phyloP scores from a whole-genome alignment of 2,888 invertebrate species.

The Liposcelis brunnea region DNA sequence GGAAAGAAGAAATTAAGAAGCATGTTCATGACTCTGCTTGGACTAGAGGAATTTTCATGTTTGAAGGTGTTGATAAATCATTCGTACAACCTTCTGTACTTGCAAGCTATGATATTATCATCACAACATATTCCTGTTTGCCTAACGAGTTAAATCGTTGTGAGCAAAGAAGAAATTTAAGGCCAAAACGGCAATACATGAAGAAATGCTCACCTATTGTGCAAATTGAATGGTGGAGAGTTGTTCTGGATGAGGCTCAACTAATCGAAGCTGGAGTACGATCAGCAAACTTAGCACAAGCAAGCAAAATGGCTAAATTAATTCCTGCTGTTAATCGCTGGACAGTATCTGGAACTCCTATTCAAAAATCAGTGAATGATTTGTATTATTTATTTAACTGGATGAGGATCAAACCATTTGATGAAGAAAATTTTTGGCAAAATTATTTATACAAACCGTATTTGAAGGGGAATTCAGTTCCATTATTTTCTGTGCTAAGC shows the following conservation, averaged over 20 bases:
- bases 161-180: conserved; percentile 36
- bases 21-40: conserved; percentile 7
- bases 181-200: conserved; percentile 43
- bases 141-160: conserved; percentile 39
- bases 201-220: conserved; percentile 46
- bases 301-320: conserved; percentile 34
- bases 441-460: conserved; percentile 33
- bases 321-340: conserved; percentile 45
- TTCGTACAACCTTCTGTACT: conserved; percentile 44
- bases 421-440: conserved; percentile 33
- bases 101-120: conserved; percentile 47
- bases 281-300: conserved; percentile 30
- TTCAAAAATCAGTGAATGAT: conserved; percentile 38
- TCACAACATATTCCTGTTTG: conserved; percentile 51
- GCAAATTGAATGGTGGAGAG: conserved; percentile 56
- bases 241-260: conserved; percentile 66
- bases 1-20: conserved; percentile 39
- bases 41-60: too few relatives aligned
- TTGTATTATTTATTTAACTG: conserved; percentile 40
- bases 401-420: conserved; percentile 38
- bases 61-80: conserved; percentile 29
- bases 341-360: conserved; percentile 59
- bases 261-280: conserved; percentile 46
- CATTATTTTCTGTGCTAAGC: conserved; percentile 33
- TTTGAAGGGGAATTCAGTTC: conserved; percentile 26